phyloP scores from a whole-genome alignment of 2,888 invertebrate genomes.

The Falcaria lacertinaria region DNA sequence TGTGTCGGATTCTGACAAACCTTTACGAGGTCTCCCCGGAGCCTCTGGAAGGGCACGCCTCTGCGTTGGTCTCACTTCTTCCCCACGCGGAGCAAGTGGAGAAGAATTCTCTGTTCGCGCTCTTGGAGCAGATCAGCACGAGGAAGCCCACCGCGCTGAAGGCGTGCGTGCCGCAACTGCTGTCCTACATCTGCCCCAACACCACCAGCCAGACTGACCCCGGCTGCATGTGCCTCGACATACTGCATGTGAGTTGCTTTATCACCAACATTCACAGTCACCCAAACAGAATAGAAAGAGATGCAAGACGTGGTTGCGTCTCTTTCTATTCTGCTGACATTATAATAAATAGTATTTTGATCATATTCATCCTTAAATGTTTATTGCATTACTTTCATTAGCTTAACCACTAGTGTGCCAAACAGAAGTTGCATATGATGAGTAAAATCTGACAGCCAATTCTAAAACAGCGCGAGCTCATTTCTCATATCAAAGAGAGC shows the following conservation, averaged over 20 bases:
- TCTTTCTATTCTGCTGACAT: too few species aligned
- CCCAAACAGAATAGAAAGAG: too few species aligned
- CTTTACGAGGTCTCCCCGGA: conserved; percentile 93
- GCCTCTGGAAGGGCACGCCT: conserved; percentile 90
- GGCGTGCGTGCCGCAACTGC: conserved; percentile 89
- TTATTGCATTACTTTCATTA: too few species aligned
- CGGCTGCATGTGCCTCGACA: conserved; percentile 70
- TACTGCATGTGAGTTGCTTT: conserved; percentile 49
- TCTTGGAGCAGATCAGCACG: conserved; percentile 90
- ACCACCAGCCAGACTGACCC: conserved; percentile 57
- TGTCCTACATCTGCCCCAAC: conserved; percentile 83
- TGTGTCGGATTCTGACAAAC: conserved; percentile 93
- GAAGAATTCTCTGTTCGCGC: conserved; percentile 89
- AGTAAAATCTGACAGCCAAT: too few species aligned
- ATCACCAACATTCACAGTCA: neutral
- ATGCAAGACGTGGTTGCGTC: too few species aligned
- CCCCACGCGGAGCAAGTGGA: conserved; percentile 92
- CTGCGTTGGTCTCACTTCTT: conserved; percentile 88
- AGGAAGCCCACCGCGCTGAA: conserved; percentile 89
- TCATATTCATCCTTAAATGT: too few species aligned
- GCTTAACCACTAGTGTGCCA: too few species aligned
- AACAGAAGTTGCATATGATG: too few species aligned
- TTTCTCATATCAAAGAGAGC: too few species aligned
- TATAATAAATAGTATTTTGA: too few species aligned
- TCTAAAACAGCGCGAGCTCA: too few species aligned